phyloP scores from a whole-genome alignment of 2,113 vertebrate species.

The Pedionomus torquatus region DNA sequence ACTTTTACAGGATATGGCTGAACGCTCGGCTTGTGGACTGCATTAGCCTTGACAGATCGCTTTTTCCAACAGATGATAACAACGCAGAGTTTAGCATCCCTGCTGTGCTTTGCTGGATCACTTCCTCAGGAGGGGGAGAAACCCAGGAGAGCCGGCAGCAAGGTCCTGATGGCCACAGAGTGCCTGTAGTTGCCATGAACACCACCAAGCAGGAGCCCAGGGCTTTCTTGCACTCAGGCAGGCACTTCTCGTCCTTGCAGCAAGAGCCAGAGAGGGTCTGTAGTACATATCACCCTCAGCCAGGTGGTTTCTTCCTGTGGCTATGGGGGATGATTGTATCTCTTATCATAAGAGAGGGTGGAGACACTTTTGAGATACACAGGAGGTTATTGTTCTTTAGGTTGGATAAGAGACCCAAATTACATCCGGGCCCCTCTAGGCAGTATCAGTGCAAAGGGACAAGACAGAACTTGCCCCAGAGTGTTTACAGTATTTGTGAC shows the following conservation, averaged over 20 bases:
- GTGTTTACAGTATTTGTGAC: neutral
- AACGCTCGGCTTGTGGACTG: neutral
- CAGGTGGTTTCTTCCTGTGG: neutral
- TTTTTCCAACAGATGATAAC: neutral
- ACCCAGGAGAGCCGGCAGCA: neutral
- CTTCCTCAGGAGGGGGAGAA: neutral
- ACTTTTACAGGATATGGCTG: neutral
- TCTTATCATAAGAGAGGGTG: neutral
- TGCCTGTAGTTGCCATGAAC: neutral
- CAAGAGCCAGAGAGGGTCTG: neutral
- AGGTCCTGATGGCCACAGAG: neutral
- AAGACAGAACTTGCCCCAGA: neutral
- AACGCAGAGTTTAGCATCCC: neutral
- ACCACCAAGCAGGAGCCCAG: accelerated
- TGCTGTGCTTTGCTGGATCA: neutral
- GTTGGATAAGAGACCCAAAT: neutral
- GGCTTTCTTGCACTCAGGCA: neutral
- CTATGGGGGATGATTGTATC: neutral
- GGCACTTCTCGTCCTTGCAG: neutral
- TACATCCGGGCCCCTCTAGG: accelerated
- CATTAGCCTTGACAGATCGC: neutral
- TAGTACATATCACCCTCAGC: neutral
- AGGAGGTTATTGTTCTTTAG: neutral
- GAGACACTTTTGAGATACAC: neutral
- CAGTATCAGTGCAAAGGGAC: neutral